Base-by-base conservation (phyloP, 2,113 vertebrate genomes). In the Oryctolagus cuniculus region DNA sequence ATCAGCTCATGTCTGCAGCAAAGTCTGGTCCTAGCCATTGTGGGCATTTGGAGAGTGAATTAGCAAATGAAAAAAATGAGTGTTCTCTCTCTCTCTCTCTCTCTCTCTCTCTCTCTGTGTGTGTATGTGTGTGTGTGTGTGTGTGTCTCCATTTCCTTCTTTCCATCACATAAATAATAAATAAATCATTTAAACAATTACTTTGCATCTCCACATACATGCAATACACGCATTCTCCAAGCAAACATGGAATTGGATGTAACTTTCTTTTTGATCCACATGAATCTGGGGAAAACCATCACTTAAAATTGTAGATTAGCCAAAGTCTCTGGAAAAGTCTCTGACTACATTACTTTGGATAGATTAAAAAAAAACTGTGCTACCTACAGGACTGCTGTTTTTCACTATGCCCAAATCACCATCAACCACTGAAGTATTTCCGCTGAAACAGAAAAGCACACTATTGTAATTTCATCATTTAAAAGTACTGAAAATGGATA, bases 401-500 rank as follows among this genome's bases (percentile, higher is more conserved):
- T 87, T 83, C 19, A 67, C 34, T 82, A 29, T 6, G 81, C 61
- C 67, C 13, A 77, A 73, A 93, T 64, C 74, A 34, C 34, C n/a
- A 73, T 66, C 7, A 83, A 67, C 87, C 55, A 73, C 36, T 38
- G 2, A 92, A 67, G n/a, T 27, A 49, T 87, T 82, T 85, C 69
- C 21, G 6, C 61, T 58, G 27, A 63, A 74, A 70, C n/a, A 77
- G 38, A 79, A 91, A 89, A 73, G 24, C 51, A 82, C 2, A 82
- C 73, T 36, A 34, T 63, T 93, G 10, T n/a, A 51, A 92, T 90
- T 91, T 95, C 81, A 95, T 34, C 53, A 75, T 73, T 64, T 85
- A 87, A 67, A 87, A 36, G 34, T 85, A 36, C 70, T 85, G 27
- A 95, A 92, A 93, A 79, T 24, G 75, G 74, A 63, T 53, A 7